phyloP scores from a whole-genome alignment of 2,888 invertebrate genomes.

The Acleris emargana region DNA sequence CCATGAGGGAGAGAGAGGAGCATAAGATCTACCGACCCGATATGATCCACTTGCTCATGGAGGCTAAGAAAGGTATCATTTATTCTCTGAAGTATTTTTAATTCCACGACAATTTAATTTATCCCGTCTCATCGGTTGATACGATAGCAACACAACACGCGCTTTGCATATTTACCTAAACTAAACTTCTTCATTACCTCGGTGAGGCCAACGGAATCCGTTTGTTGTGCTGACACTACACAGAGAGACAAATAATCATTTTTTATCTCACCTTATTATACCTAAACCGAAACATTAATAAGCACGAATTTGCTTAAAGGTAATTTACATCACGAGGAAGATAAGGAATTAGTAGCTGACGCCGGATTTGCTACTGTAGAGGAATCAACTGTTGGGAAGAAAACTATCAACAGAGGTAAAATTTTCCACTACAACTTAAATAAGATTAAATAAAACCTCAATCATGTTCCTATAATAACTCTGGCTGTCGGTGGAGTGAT shows the following conservation, averaged over 20 bases:
- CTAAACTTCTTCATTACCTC: too few species aligned
- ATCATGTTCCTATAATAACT: too few species aligned
- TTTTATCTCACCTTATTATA: too few species aligned
- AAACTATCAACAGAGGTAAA: slow-evolving; percentile 52
- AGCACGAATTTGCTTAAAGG: slow-evolving; percentile 38
- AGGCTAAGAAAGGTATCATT: slow-evolving; percentile 59
- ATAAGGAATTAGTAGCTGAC: slow-evolving; percentile 46
- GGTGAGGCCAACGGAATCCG: too few species aligned
- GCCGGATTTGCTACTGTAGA: slow-evolving; percentile 71
- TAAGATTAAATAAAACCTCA: too few species aligned
- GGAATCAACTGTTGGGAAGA: slow-evolving; percentile 64
- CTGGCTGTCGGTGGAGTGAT: too few species aligned
- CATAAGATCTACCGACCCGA: slow-evolving; percentile 60
- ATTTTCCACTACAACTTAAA: background rate
- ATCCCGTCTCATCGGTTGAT: too few species aligned
- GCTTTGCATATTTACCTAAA: too few species aligned
- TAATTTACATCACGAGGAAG: slow-evolving; percentile 52
- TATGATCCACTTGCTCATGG: slow-evolving; percentile 76
- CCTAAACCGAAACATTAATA: too few species aligned
- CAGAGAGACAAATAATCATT: background rate
- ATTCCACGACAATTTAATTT: too few species aligned
- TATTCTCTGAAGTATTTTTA: background rate
- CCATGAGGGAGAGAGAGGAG: slow-evolving; percentile 53
- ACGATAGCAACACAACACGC: too few species aligned
- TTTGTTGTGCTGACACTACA: too few species aligned